Evolutionary conservation across 2,888 invertebrate genomes (phyloP), one percentile per base, ranked within the genome.

Genomic region (Endomychus coccineus): DNA sequence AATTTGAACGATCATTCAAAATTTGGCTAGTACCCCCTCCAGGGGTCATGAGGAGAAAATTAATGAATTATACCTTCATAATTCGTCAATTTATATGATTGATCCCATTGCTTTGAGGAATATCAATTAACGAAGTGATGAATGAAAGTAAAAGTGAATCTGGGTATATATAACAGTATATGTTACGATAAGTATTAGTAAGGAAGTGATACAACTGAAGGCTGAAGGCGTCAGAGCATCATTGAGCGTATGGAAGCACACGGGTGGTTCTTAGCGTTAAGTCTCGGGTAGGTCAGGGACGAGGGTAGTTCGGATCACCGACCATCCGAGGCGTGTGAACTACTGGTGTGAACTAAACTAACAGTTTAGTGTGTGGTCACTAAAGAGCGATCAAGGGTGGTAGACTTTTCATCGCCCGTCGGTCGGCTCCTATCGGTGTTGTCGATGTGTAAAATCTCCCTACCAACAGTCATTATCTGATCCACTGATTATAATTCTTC

Each of bases 291-390:
- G 60, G 61, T 62, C 62, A 61, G 54, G 62, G 62, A 60, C 62
- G 60, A 61, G 64, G 64, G 63, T 64, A 59, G 64, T 61, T 59
- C 66, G 64, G 64, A 64, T 65, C 64, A 66, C 63, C 61, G 59
- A 51, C 64, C 66, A 65, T 66, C 64, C 63, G 61, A 40, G 51
- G 54, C 56, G 51, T 53, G 55, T 52, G 50, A 57, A 56, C 55
- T 54, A 52, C 50, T n/a, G 52, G 48, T 53, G 56, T 22, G 27
- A 28, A 21, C 24, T 55, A 54, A 57, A 56, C 57, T 61, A 63
- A 63, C 62, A 62, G 63, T 62, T 61, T 57, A 56, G 53, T 61
- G 62, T 61, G 60, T 62, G 61, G 57, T 59, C 61, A 61, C 60
- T 56, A 56, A 54, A 59, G 60, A 59, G 61, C 59, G 56, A 52